Evolutionary conservation across 1,140 invertebrate species (phyloP).

Genomic region (Maniola jurtina): DNA sequence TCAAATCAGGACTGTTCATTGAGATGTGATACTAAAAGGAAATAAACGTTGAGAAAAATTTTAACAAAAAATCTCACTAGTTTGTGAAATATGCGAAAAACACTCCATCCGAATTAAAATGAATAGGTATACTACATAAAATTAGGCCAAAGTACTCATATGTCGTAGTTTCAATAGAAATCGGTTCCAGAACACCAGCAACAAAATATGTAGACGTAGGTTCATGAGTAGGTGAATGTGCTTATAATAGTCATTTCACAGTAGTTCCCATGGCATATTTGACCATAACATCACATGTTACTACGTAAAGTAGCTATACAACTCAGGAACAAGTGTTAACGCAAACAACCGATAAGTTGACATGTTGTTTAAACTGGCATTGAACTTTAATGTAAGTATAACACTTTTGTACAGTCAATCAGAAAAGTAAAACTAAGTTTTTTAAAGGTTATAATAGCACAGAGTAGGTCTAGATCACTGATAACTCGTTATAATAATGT

Average conservation of each 20-base stretch:
- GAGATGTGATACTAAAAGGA: no score
- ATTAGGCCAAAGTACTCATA: no score
- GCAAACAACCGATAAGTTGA: constrained; percentile 19
- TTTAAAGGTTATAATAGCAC: no score
- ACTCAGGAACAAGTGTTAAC: constrained; percentile 8
- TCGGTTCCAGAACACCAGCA: no score
- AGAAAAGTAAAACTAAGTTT: not conserved
- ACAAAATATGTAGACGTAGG: not conserved
- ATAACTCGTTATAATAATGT: no score
- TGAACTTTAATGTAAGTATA: constrained; percentile 12
- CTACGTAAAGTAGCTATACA: not conserved
- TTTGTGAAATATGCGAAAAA: no score
- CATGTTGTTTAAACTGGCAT: constrained; percentile 25
- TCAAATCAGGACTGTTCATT: no score
- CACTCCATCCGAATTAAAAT: no score
- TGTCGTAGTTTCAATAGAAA: not conserved
- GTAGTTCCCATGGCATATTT: constrained; percentile 17
- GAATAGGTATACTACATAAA: no score
- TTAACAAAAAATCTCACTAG: no score
- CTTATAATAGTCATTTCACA: not conserved
- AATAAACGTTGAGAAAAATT: no score
- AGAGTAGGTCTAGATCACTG: no score
- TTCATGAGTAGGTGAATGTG: not conserved
- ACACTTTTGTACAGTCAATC: not conserved
- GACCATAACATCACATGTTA: constrained; percentile 12